A percentile compares a stretch with the other conserved stretches of the same genome.
These are phyloP conservation scores for Lepidostoma basale DNA, from an alignment of 1,140 invertebrate species.

Conservation along the genomic window DNA sequence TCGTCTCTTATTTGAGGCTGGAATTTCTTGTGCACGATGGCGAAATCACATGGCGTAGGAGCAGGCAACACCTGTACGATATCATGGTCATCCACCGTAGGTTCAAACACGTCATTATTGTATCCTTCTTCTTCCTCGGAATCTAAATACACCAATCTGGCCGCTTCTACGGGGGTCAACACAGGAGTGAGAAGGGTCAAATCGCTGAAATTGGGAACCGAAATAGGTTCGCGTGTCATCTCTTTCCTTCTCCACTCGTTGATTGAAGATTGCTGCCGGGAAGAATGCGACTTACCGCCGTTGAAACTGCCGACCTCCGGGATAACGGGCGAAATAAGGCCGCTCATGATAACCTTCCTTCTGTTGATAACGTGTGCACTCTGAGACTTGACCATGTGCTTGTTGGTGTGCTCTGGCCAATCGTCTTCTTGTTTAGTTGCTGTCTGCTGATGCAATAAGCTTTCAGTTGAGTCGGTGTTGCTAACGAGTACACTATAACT, in stretches of 20 bases:
- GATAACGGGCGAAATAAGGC: slow-evolving; percentile 47
- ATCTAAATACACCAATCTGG: slow-evolving; percentile 73
- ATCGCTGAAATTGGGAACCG: slow-evolving; percentile 76
- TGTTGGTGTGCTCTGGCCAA: slow-evolving; percentile 43
- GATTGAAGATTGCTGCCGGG: slow-evolving; percentile 42
- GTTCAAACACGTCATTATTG: slow-evolving; percentile 47
- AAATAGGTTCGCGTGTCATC: slow-evolving; percentile 73
- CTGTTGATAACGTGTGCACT: slow-evolving; percentile 67
- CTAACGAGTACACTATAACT: slow-evolving; percentile 74
- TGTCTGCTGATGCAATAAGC: slow-evolving; percentile 56
- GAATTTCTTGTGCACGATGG: slow-evolving; percentile 57
- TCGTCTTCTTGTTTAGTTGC: slow-evolving; percentile 48
- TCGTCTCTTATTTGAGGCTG: slow-evolving; percentile 60
- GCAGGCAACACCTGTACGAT: slow-evolving; percentile 46
- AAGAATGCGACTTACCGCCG: slow-evolving; percentile 24
- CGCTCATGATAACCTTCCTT: slow-evolving; percentile 47
- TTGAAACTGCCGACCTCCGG: slow-evolving; percentile 47
- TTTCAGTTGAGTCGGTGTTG: slow-evolving; percentile 73
- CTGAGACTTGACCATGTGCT: slow-evolving; percentile 65
- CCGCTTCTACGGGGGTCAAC: slow-evolving; percentile 71
- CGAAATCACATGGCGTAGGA: slow-evolving; percentile 43
- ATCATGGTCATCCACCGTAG: slow-evolving; percentile 39
- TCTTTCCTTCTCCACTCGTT: slow-evolving; percentile 49
- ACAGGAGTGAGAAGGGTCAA: slow-evolving; percentile 69
- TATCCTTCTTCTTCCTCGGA: slow-evolving; percentile 71